Conservation (phyloP, 1,140 invertebrate genomes). For the Drosophila takahashii region DNA sequence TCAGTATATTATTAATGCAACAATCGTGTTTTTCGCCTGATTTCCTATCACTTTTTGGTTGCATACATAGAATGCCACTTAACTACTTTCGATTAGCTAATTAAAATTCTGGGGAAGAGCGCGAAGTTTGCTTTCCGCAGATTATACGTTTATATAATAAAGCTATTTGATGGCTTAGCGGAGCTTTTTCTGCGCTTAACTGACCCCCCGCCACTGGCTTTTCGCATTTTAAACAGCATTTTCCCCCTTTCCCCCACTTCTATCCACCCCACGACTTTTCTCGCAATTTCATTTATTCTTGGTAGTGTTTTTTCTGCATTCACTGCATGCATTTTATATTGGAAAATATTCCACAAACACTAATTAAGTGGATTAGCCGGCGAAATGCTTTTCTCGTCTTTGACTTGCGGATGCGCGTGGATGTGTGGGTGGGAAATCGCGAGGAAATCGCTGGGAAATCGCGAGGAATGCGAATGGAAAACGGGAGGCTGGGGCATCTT, state of each 20-base stretch:
- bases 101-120: not conserved
- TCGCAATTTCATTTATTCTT: constrained; percentile 38
- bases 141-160: constrained; percentile 41
- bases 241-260: not conserved
- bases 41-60: not conserved
- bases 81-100: constrained; percentile 2
- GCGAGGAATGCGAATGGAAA: constrained; percentile 8
- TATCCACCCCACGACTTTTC: not conserved
- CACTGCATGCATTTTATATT: constrained; percentile 57
- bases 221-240: constrained; percentile 17
- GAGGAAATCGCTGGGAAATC: not conserved
- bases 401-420: constrained; percentile 35
- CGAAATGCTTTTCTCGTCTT: constrained; percentile 60
- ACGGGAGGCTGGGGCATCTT: not conserved
- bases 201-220: constrained; percentile 8
- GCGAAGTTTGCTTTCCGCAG: constrained; percentile 13
- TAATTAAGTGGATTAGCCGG: constrained; percentile 70
- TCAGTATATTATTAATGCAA: not conserved
- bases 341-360: constrained; percentile 66
- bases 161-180: constrained; percentile 40
- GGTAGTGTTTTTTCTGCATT: constrained; percentile 18
- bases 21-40: not conserved
- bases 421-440: not conserved
- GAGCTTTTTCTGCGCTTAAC: constrained; percentile 23
- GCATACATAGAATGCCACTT: not conserved